Conservation (phyloP, 2,113 vertebrate species). For the Halcyon senegalensis region DNA sequence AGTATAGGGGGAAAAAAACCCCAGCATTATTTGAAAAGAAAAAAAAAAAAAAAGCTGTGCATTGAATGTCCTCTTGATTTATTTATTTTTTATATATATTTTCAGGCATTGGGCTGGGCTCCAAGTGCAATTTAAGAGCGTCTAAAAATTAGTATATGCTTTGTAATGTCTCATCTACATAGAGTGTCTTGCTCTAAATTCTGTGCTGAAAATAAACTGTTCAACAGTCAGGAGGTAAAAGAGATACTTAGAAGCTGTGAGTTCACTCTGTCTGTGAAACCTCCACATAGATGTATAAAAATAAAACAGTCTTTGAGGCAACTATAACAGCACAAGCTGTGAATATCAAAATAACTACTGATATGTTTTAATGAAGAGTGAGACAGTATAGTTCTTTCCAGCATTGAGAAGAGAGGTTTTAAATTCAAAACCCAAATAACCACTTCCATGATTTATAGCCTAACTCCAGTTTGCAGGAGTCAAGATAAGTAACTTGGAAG, state of each 20-base stretch:
- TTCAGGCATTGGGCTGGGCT: background rate
- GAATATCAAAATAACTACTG: background rate
- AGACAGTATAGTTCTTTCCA: background rate
- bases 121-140: background rate
- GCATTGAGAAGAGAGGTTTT: background rate
- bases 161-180: background rate
- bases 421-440: background rate
- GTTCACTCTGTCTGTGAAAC: background rate
- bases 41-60: background rate
- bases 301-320: background rate
- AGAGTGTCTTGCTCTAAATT: background rate
- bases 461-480: background rate
- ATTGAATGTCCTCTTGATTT: background rate
- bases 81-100: background rate
- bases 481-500: background rate
- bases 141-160: background rate
- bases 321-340: background rate
- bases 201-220: background rate
- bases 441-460: background rate
- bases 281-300: background rate
- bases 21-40: background rate
- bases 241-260: background rate
- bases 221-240: background rate
- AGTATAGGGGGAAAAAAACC: background rate
- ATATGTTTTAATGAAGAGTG: background rate